phyloP scores from a whole-genome alignment of 1,140 invertebrate genomes.

The Ladona fulva region DNA sequence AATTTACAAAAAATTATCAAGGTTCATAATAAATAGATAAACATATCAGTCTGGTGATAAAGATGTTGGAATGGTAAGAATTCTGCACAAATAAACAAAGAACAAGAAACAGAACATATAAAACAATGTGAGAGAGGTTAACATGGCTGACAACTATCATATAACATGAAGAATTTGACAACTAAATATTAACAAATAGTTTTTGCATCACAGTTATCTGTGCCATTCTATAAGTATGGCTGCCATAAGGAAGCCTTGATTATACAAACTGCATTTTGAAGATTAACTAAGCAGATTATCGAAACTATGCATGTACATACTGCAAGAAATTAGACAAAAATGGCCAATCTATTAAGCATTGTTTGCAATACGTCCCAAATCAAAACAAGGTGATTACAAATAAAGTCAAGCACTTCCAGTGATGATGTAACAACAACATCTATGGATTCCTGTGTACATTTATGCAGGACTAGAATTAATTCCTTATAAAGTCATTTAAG shows the following conservation, averaged over 20 bases:
- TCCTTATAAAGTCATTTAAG: neutral
- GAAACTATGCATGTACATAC: neutral
- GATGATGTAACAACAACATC: neutral
- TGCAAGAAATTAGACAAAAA: neutral
- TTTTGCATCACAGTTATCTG: constrained; percentile 1
- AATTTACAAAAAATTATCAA: neutral
- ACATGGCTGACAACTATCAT: neutral
- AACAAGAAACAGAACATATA: neutral
- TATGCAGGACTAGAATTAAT: neutral
- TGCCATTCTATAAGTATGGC: neutral
- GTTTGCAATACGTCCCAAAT: neutral
- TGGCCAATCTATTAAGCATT: neutral
- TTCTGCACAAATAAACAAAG: too few species aligned
- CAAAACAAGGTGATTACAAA: neutral
- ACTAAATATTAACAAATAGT: neutral
- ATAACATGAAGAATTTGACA: neutral
- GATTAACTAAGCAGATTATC: neutral
- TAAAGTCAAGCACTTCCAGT: neutral
- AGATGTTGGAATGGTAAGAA: neutral
- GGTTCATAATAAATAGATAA: neutral
- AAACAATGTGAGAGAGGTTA: neutral
- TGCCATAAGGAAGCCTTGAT: neutral
- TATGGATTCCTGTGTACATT: neutral
- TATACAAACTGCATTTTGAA: neutral
- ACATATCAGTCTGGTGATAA: neutral